Evolutionary conservation across 2,888 invertebrate species (phyloP).

Genomic region (Anagyrus pseudococci): DNA sequence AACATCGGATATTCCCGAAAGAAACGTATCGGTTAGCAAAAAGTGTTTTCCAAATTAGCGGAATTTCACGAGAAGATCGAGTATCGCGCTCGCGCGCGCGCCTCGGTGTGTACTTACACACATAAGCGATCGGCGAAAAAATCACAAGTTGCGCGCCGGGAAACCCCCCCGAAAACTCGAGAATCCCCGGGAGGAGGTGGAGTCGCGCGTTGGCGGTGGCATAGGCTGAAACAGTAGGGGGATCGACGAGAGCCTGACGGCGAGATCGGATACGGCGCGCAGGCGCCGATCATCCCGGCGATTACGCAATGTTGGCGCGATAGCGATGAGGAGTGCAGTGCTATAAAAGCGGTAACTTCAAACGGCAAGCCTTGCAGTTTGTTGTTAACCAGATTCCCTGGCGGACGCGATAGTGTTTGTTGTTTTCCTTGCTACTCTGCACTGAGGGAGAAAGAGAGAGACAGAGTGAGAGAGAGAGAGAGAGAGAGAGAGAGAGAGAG

Average conservation of each 20-base stretch:
- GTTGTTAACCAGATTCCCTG: conserved; percentile 17
- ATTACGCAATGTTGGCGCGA: conserved; percentile 28
- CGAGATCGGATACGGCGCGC: conserved; percentile 15
- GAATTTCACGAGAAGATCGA: not conserved
- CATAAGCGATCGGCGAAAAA: not conserved
- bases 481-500: too few species aligned
- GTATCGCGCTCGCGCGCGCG: too few species aligned
- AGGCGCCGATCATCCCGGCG: conserved; percentile 23
- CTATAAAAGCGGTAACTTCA: conserved; percentile 55
- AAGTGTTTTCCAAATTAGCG: conserved; percentile 8
- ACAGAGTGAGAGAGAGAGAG: not conserved
- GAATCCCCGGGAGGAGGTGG: not conserved
- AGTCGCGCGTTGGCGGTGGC: not conserved
- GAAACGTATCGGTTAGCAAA: not conserved
- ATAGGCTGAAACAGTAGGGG: not conserved
- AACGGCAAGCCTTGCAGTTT: conserved; percentile 47
- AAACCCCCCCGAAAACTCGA: conserved; percentile 25
- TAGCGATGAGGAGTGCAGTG: not conserved
- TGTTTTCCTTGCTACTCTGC: not conserved
- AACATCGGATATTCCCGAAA: conserved; percentile 14
- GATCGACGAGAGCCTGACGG: not conserved
- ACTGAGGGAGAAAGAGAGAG: not conserved
- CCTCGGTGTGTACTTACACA: too few species aligned
- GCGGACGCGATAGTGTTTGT: conserved; percentile 10
- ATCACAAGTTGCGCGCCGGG: not conserved